These are phyloP conservation scores for Amphipoea oculea DNA, from an alignment of 2,888 invertebrate genomes.

Conservation along the genomic window DNA sequence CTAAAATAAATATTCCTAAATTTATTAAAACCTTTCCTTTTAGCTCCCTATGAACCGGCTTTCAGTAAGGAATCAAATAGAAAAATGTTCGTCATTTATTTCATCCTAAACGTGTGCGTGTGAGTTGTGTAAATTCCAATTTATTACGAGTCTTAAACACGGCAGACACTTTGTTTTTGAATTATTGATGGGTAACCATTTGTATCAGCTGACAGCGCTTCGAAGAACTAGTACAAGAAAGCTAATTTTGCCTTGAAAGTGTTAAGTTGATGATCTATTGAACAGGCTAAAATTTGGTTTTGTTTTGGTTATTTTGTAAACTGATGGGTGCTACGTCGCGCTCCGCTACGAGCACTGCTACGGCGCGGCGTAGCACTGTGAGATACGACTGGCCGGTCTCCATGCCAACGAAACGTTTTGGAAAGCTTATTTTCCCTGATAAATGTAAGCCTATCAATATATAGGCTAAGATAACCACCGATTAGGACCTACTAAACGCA, in stretches of 20 bases:
- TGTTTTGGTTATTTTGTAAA: not conserved
- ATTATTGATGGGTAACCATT: slow-evolving; percentile 48
- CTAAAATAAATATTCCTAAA: not conserved
- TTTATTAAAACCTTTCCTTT: not conserved
- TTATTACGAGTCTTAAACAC: slow-evolving; percentile 45
- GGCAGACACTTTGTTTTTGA: slow-evolving; percentile 33
- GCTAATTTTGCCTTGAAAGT: slow-evolving; percentile 27
- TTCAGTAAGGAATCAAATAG: slow-evolving; percentile 15
- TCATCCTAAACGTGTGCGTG: slow-evolving; percentile 16
- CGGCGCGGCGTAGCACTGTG: slow-evolving; percentile 35
- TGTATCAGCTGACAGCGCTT: slow-evolving; percentile 29
- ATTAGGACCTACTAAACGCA: not conserved
- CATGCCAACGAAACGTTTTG: not conserved
- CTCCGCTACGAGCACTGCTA: slow-evolving; percentile 3
- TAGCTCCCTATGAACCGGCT: not conserved
- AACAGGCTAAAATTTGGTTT: not conserved
- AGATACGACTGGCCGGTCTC: not conserved
- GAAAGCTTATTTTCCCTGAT: not conserved
- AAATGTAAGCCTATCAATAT: not conserved
- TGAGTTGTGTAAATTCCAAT: slow-evolving; percentile 38
- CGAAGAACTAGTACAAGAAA: slow-evolving; percentile 3
- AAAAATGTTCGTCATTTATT: slow-evolving; percentile 51
- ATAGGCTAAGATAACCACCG: not conserved
- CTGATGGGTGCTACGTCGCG: not conserved
- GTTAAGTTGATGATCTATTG: not conserved